A percentile compares a stretch with the other conserved stretches of the same genome.
Evolutionary conservation across 30 jellyfish, hydroid and myxozoan species (phyloP).

Genomic region (Aurelia sp.): DNA sequence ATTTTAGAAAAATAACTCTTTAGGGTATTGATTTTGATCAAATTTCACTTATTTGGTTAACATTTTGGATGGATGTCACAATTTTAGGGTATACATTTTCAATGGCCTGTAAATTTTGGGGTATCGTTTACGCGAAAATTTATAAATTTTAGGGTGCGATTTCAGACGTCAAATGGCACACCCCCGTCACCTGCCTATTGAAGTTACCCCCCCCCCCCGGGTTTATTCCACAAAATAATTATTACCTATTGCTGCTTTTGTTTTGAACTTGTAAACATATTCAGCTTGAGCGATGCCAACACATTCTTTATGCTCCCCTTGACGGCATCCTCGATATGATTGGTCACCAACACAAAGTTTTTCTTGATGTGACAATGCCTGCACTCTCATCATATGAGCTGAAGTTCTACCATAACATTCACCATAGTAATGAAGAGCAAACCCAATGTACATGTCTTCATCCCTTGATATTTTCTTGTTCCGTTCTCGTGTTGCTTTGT

Average conservation of each 20-base stretch:
- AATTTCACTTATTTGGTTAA: no score
- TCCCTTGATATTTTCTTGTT: slow-evolving; percentile 6
- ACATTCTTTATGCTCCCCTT: slow-evolving; percentile 40
- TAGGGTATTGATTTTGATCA: no score
- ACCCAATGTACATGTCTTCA: slow-evolving; percentile 16
- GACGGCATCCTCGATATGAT: slow-evolving; percentile 3
- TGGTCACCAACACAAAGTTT: slow-evolving; percentile 51
- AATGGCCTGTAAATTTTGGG: no score
- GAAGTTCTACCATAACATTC: slow-evolving; percentile 36
- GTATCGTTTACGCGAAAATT: no score
- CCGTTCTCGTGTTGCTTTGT: not conserved
- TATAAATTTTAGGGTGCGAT: no score
- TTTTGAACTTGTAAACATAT: slow-evolving; percentile 34
- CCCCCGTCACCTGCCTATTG: no score
- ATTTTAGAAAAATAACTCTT: no score
- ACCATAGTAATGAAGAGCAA: slow-evolving; percentile 35
- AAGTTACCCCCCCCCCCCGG: no score
- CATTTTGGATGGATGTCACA: no score
- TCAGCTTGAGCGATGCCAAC: slow-evolving; percentile 49
- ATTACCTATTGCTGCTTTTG: slow-evolving; percentile 31
- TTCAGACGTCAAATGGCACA: no score
- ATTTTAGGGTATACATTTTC: no score
- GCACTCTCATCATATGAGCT: slow-evolving; percentile 3
- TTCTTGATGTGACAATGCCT: not conserved
- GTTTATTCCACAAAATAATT: not conserved